Conservation (phyloP, 2,888 invertebrate genomes). For the Netelia melanura region DNA sequence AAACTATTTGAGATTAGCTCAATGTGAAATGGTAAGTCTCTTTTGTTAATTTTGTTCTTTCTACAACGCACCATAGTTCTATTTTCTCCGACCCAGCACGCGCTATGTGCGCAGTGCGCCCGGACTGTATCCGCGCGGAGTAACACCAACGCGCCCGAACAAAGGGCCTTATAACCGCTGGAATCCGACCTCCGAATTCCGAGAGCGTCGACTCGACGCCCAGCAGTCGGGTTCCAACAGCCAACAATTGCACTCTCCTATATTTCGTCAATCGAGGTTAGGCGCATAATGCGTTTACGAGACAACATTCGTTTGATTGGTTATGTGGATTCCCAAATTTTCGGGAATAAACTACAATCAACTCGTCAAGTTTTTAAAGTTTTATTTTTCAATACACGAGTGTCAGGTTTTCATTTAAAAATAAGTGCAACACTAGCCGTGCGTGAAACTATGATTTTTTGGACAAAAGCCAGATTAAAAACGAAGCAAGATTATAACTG, state of each 20-base stretch:
- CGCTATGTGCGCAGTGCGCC: slow-evolving; percentile 19
- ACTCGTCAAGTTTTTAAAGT: no score
- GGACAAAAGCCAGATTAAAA: no score
- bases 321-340: no score
- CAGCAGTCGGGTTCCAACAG: slow-evolving; percentile 9
- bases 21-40: no score
- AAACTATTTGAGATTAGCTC: slow-evolving; percentile 19
- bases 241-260: slow-evolving; percentile 23
- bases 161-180: no score
- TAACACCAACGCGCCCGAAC: slow-evolving; percentile 27
- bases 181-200: no score
- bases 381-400: no score
- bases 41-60: slow-evolving; percentile 18
- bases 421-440: no score
- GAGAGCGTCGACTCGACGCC: no score
- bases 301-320: slow-evolving; percentile 38
- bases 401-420: no score
- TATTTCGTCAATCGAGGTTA: slow-evolving; percentile 26
- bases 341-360: not conserved
- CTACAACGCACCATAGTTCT: slow-evolving; percentile 8
- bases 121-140: slow-evolving; percentile 19
- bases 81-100: slow-evolving; percentile 17
- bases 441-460: no score
- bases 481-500: no score
- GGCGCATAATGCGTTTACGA: slow-evolving; percentile 41